Percentiles rank a stretch among this genome's conserved stretches.
These are phyloP conservation scores for Amphimallon solstitiale DNA, from an alignment of 2,888 invertebrate genomes.

Conservation along the genomic window DNA sequence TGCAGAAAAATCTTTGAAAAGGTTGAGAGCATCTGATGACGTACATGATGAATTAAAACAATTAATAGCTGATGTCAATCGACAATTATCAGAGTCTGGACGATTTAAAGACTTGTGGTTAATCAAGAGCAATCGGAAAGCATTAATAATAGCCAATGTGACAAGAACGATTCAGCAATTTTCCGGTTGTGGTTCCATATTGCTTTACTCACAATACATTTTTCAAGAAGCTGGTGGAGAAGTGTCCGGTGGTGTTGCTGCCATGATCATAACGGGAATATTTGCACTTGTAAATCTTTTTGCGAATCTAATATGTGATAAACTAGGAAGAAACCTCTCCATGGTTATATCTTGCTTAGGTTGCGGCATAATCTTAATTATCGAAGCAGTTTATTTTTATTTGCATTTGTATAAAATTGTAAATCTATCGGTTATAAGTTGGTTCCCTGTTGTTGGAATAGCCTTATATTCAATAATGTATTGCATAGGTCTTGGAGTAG, in stretches of 20 bases:
- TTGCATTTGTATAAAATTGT: slow-evolving; percentile 44
- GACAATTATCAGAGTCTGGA: slow-evolving; percentile 54
- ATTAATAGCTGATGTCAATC: slow-evolving; percentile 49
- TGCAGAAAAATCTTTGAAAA: slow-evolving; percentile 49
- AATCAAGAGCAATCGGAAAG: slow-evolving; percentile 53
- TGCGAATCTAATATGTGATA: slow-evolving; percentile 43
- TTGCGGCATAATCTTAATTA: slow-evolving; percentile 45
- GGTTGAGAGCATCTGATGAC: slow-evolving; percentile 49
- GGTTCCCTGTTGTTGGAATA: slow-evolving; percentile 56
- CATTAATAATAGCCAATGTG: slow-evolving; percentile 49
- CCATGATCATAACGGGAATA: slow-evolving; percentile 51
- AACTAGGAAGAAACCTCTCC: slow-evolving; percentile 47
- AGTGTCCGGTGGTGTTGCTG: slow-evolving; percentile 51
- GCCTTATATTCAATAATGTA: slow-evolving; percentile 50
- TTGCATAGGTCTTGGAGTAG: slow-evolving; percentile 50
- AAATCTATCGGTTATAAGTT: slow-evolving; percentile 47
- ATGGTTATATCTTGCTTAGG: slow-evolving; percentile 49
- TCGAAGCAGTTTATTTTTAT: slow-evolving; percentile 51
- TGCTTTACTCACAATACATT: slow-evolving; percentile 53
- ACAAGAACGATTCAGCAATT: slow-evolving; percentile 53
- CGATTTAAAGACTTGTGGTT: slow-evolving; percentile 51
- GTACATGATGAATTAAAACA: slow-evolving; percentile 51
- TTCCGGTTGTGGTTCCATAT: slow-evolving; percentile 52
- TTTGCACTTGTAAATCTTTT: slow-evolving; percentile 41
- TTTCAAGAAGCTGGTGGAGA: slow-evolving; percentile 56